phyloP scores from a whole-genome alignment of 1,140 invertebrate genomes.

The Anadara kagoshimensis region DNA sequence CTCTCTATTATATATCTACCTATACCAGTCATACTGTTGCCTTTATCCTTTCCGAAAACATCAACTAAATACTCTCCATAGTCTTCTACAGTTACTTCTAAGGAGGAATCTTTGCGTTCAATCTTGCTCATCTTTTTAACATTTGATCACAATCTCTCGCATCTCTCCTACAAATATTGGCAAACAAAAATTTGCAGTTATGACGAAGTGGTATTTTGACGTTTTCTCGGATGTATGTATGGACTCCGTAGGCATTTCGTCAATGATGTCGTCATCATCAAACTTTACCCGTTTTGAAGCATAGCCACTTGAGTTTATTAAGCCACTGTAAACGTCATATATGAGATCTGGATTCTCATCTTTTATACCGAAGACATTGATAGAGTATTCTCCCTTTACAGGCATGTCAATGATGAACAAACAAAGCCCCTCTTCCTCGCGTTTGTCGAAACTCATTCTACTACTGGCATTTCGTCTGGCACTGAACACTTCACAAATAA shows the following conservation, averaged over 20 bases:
- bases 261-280: conserved; percentile 23
- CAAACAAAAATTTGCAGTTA: not conserved
- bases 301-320: conserved; percentile 27
- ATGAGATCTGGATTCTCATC: conserved; percentile 8
- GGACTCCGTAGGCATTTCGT: conserved; percentile 32
- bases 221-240: conserved; percentile 24
- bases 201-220: conserved; percentile 27
- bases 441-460: conserved; percentile 9
- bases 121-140: conserved; percentile 7
- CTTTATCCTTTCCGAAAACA: conserved; percentile 23
- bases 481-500: conserved; percentile 27
- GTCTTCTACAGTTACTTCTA: conserved; percentile 23
- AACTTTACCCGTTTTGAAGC: conserved; percentile 26
- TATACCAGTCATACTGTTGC: not conserved
- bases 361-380: conserved; percentile 32
- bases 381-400: conserved; percentile 28
- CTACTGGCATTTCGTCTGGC: conserved; percentile 20
- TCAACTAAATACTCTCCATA: conserved; percentile 36
- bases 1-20: conserved; percentile 30
- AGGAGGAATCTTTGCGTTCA: not conserved
- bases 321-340: conserved; percentile 29
- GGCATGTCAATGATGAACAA: conserved; percentile 30
- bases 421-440: conserved; percentile 18
- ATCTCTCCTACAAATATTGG: conserved; percentile 18
- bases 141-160: conserved; percentile 20